A percentile compares a stretch with the other conserved stretches of the same genome.
Conservation (phyloP, 2,888 invertebrate genomes). For the Theretra japonica region DNA sequence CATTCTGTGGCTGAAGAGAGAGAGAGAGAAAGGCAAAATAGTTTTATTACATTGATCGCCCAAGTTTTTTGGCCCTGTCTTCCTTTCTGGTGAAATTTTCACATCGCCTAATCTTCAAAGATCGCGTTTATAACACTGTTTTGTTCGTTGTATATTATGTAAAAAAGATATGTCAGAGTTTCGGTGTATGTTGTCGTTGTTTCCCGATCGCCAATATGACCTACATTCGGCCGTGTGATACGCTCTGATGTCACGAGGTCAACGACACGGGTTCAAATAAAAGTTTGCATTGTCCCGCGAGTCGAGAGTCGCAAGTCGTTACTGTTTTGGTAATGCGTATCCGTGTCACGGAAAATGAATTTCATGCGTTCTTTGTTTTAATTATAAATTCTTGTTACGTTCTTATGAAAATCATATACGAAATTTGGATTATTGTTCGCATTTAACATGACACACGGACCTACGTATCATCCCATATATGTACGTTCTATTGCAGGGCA, state of each 20-base stretch:
- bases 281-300: conserved; percentile 17
- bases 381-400: conserved; percentile 8
- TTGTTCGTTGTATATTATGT: too few species aligned
- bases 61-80: too few species aligned
- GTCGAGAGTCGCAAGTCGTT: background rate
- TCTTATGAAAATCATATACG: background rate
- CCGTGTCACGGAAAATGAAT: conserved; percentile 10
- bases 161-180: background rate
- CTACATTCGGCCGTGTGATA: conserved; percentile 62
- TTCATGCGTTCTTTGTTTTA: conserved; percentile 21
- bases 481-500: too few species aligned
- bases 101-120: too few species aligned
- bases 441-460: too few species aligned
- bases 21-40: too few species aligned
- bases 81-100: too few species aligned
- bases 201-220: conserved; percentile 44
- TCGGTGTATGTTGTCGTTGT: conserved; percentile 20
- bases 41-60: too few species aligned
- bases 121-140: too few species aligned
- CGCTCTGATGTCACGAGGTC: conserved; percentile 69
- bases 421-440: too few species aligned
- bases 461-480: too few species aligned
- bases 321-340: conserved; percentile 22
- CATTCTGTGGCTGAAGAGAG: too few species aligned
- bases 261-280: conserved; percentile 49